Evolutionary conservation across 1,140 invertebrate species (phyloP), one percentile per base, ranked within the genome.

Genomic region (Brachionus rotundiformis): DNA sequence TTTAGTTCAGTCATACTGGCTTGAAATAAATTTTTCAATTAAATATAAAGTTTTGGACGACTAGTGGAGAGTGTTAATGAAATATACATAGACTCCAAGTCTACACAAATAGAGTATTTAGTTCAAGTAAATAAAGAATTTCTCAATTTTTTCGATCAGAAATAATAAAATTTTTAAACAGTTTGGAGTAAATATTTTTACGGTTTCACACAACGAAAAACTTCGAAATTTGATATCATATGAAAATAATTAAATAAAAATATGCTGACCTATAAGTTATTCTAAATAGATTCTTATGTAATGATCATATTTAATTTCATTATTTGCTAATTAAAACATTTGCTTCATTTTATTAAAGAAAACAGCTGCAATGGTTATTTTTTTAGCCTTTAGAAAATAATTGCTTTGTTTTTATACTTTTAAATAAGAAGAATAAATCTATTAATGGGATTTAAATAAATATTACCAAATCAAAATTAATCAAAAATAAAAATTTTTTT

Each of bases 71-170:
- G 47, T 16, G 3, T 19, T 54, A 25, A 23, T 54, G 47, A 54
- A 54, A 49, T n/a, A n/a, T n/a, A n/a, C 44, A 49, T 49, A 54
- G 47, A 54, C 47, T 54, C 47, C 16, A 54, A 54, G 47, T 25
- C 47, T 54, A 54, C 47, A 16, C 19, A 54, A 54, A 54, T 54
- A 54, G 19, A 54, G 16, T 54, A 54, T 54, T 54, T 54, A 25
- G 47, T 54, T 54, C 47, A 54, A 54, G 47, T 54, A 19, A 54
- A 54, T 23, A 54, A 54, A 54, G 23, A 23, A 19, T 54, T 54
- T 54, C n/a, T 54, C n/a, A 1, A 19, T 54, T 54, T 54, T 54
- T 54, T 54, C 47, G 7, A 25, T 54, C 19, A 54, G 39, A 41
- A 41, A 11, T 41, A 6, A 13, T 19, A 19, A 54, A 7, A 25